These are phyloP conservation scores for Coptodon bakossiorum DNA, from an alignment of 2,113 vertebrate species.

Conservation along the genomic window DNA sequence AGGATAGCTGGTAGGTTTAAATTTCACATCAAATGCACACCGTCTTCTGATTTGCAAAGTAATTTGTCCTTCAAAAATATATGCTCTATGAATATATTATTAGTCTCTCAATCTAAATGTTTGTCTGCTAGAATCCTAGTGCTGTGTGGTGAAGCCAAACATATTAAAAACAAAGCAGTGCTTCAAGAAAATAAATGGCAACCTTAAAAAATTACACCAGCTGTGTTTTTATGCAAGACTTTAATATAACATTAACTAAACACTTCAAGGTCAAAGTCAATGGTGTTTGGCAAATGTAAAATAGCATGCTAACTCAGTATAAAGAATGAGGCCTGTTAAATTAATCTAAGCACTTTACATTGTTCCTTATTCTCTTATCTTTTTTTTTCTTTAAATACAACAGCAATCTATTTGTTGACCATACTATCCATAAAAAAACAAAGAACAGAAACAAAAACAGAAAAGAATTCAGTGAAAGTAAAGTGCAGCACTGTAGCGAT, in stretches of 20 bases:
- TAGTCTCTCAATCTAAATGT: background rate
- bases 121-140: background rate
- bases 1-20: background rate
- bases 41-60: background rate
- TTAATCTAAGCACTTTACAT: background rate
- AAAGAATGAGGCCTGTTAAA: background rate
- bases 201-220: background rate
- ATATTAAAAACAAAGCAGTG: background rate
- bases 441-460: background rate
- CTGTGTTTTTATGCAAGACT: background rate
- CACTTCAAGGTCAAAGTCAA: background rate
- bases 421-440: background rate
- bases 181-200: background rate
- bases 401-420: background rate
- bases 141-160: background rate
- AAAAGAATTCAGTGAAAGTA: background rate
- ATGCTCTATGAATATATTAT: background rate
- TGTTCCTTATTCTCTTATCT: background rate
- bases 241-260: background rate
- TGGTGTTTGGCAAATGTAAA: background rate
- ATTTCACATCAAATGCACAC: background rate
- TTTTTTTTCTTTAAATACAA: fast-evolving
- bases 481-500: background rate
- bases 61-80: background rate
- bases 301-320: background rate